Evolutionary conservation across 2,888 invertebrate genomes (phyloP), one percentile per base, ranked within the genome.

Genomic region (Lamproptera curius): DNA sequence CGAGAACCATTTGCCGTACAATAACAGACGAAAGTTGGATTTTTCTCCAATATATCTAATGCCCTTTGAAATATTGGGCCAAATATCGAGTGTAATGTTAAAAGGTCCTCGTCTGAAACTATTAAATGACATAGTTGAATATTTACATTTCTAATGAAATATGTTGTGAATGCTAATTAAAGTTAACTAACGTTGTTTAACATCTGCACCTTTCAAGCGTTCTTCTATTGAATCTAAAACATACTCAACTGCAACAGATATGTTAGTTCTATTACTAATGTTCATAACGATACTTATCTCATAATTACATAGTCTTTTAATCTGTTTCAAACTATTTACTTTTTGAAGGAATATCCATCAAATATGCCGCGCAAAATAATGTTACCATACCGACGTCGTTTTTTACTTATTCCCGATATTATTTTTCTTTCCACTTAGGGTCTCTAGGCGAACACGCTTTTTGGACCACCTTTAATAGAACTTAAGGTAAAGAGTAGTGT

Each of bases 41-140:
- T 76, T 40, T 87, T 90, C 52, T 93, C 93, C 38, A 93, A 73
- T 5, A 93, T 76, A 54, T 92, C 90, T 2, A 92, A 67, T 0
- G 93, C 90, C 59, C 89, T 83, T 60, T 89, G 83, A 15, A 93
- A 75, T 6, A 89, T 76, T 16, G 69, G 67, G 0, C 92, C 92
- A 59, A 92, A 92, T 10, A 91, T 63, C 1, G 90, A 89, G 62
- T 91, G 78, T 2, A 94, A 68, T 33, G 82, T 81, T 15, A 90
- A 59, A 15, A 92, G 65, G 26, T 89, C 84, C 39, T 87, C 83
- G 58, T 89, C 89, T 65, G 89, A 73, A 81, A 92, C 93, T 93
- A 58, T 43, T 26, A 26, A 26, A n/a, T 34, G 11, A 23, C 3
- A 8, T 10, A 38, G 23, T 34, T n/a, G 16, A 34, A 26, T 17